Base-by-base conservation (phyloP, 1,140 invertebrate species). In the Acromyrmex echinatior region DNA sequence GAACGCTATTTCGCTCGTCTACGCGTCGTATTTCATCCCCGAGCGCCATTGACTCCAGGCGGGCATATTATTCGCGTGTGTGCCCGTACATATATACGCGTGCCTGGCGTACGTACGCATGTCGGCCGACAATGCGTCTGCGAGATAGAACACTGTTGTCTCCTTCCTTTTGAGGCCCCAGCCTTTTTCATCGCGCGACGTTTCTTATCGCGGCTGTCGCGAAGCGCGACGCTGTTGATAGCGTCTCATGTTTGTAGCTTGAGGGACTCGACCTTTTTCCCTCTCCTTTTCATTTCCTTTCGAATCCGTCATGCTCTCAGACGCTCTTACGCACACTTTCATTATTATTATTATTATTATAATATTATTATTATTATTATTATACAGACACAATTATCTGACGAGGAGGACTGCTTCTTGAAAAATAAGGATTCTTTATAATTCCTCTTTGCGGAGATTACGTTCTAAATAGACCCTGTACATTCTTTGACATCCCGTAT, bases 11-110 rank as follows among this genome's bases (percentile, higher is more conserved):
- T 91, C 86, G 92, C 93, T 39, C 65, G 92, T 94, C 93, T 92
- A 91, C 91, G 90, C 85, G 89, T 91, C 92, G 86, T 94, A 94
- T 92, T 94, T 94, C 93, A 94, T 92, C 88, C 66, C 58, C 25
- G 84, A 87, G 86, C 92, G 92, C 88, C 93, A 94, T 94, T 94
- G 94, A 94, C 94, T 93, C 90, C 85, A 62, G 84, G 80, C 28
- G 49, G 63, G 25, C 35, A 78, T 74, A 74, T 63, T 80, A 56
- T 56, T 35, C 85, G 80, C 12, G 39, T 35, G 18, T 31, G 49
- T 10, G 39, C 16, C 18, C 4, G 10, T 35, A n/a, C 28, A n/a
- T n/a, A n/a, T 18, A n/a, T 28, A 25, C 31, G 56, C n/a, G n/a
- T 76, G 73, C 56, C n/a, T 60, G 31, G 12, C n/a, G 53, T 74